A percentile compares a stretch with the other conserved stretches of the same genome.
Evolutionary conservation across 1,140 invertebrate species (phyloP).

Genomic region (Penaeus chinensis): DNA sequence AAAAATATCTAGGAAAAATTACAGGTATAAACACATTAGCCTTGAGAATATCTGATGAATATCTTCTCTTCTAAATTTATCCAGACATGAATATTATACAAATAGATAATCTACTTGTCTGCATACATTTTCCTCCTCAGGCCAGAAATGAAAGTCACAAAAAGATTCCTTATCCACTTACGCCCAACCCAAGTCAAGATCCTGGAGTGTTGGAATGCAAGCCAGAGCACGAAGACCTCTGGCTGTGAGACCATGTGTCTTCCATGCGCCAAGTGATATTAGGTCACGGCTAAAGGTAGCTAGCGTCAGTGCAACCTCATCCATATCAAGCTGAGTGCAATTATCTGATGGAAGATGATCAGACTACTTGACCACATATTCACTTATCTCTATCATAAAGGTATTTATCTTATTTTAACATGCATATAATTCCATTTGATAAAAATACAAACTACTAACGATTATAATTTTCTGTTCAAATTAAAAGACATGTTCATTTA

Average conservation of each 20-base stretch:
- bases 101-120: not conserved
- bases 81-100: not conserved
- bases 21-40: too few relatives aligned
- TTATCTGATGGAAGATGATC: slow-evolving; percentile 31
- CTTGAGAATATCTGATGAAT: too few relatives aligned
- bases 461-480: not conserved
- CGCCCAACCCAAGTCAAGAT: slow-evolving; percentile 63
- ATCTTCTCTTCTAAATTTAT: not conserved
- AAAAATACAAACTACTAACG: not conserved
- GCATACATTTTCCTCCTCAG: not conserved
- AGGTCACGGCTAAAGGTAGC: slow-evolving; percentile 53
- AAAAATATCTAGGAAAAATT: too few relatives aligned
- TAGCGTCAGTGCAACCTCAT: slow-evolving; percentile 56
- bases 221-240: slow-evolving; percentile 58
- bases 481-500: slow-evolving; percentile 3
- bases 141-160: not conserved
- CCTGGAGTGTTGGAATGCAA: slow-evolving; percentile 44
- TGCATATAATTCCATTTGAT: not conserved
- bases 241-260: slow-evolving; percentile 56
- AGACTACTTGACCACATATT: not conserved
- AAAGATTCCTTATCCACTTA: slow-evolving; percentile 25
- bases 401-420: not conserved
- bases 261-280: slow-evolving; percentile 60
- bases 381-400: not conserved
- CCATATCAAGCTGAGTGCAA: slow-evolving; percentile 54